phyloP scores from a whole-genome alignment of 2,888 invertebrate species.

The Cataglyphis albicans region DNA sequence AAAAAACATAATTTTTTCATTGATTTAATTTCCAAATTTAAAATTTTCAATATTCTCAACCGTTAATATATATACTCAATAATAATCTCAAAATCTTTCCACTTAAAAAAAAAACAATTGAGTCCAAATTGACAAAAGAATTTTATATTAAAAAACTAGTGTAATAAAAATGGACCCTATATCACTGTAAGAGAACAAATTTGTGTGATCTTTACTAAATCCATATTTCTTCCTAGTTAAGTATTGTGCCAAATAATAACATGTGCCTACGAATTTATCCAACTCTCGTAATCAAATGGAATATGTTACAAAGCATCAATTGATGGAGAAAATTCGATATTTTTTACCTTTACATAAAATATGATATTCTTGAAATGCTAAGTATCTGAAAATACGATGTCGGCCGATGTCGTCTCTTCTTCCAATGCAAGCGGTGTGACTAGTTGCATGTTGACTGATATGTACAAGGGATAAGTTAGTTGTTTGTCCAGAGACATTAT shows the following conservation, averaged over 20 bases:
- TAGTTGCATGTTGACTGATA: conserved; percentile 90
- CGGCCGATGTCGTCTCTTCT: conserved; percentile 76
- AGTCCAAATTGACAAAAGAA: conserved; percentile 8
- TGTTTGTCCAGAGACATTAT: conserved; percentile 88
- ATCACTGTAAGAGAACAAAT: background rate
- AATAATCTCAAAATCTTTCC: background rate
- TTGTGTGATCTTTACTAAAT: background rate
- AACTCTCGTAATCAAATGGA: conserved; percentile 32
- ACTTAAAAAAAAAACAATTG: background rate
- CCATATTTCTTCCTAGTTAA: conserved; percentile 18
- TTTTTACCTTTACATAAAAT: conserved; percentile 26
- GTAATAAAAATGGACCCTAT: background rate
- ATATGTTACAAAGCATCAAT: conserved; percentile 29
- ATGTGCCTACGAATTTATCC: conserved; percentile 22
- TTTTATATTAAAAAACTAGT: background rate
- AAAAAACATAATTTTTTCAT: conserved; percentile 2
- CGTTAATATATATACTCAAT: background rate
- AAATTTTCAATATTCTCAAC: background rate
- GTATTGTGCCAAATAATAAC: conserved; percentile 42
- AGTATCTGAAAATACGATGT: conserved; percentile 74
- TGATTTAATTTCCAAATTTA: background rate
- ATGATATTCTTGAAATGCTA: conserved; percentile 65
- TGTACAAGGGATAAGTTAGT: conserved; percentile 89
- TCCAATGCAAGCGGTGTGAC: conserved; percentile 86
- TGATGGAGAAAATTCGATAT: conserved; percentile 8